Base-by-base conservation (phyloP, 92 coral and sea anemone genomes). In the Epizoanthus fatuus region DNA sequence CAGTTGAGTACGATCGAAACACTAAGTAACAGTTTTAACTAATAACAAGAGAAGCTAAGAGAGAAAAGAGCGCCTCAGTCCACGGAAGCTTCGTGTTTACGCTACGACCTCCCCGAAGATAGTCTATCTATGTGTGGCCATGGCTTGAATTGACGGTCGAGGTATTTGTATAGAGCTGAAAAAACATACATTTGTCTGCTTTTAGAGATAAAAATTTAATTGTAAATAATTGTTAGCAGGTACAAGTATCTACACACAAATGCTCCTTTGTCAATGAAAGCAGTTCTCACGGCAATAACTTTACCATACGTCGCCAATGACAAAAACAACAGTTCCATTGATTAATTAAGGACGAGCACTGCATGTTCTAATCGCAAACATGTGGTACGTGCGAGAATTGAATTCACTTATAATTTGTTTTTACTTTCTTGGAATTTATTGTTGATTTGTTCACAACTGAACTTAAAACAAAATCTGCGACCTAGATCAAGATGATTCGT, bases 111-210 rank as follows among this genome's bases (percentile, higher is more conserved):
- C 62, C 62, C 13, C 16, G 47, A 22, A 25, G 63, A 29, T 2
- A 14, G 19, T 74, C 32, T 52, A 52, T 14, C 29, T 47, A 53
- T 35, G 79, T 74, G 64, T 52, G 79, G 79, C 55, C 42, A 25
- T 32, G 35, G 11, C 14, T 72, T 72, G 62, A 51, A 12, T 35
- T 51, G 62, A 53, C 17, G 63, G 35, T 71, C 25, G 57, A 32
- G 38, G 32, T 74, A 74, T 74, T 74, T 74, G 62, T 8, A 44
- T 54, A 52, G 56, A 64, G 42, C 79, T 74, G 79, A 74, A 74
- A 74, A 74, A 74, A 74, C 79, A 74, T 45, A 22, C 79, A 29
- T 51, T 54, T 74, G 79, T 74, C 79, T 74, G 63, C 56, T 74
- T 74, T 51, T 40, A 52, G 60, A 74, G 79, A 74, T 74, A 54